Evolutionary conservation across 1,140 invertebrate genomes (phyloP).

Genomic region (Phthorimaea operculella): DNA sequence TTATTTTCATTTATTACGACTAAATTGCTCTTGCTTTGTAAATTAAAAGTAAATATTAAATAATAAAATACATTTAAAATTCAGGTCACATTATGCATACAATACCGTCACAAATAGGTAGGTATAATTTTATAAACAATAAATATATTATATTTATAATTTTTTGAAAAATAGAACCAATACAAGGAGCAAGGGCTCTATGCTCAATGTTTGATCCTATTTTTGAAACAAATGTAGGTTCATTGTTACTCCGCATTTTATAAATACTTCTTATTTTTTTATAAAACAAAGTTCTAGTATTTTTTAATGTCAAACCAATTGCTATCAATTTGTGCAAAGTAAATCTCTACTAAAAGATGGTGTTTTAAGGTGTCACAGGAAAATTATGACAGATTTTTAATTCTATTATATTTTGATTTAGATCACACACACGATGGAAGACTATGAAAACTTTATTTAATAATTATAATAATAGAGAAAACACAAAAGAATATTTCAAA

Average conservation of each 20-base stretch:
- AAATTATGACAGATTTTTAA: neutral
- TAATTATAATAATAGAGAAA: slow-evolving; percentile 22
- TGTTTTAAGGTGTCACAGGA: neutral
- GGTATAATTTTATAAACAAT: no score
- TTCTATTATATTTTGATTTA: slow-evolving; percentile 19
- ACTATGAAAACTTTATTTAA: slow-evolving; percentile 39
- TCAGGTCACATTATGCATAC: no score
- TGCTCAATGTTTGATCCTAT: slow-evolving; percentile 38
- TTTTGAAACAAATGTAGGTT: slow-evolving; percentile 2
- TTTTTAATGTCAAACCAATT: neutral
- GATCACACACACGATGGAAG: slow-evolving; percentile 62
- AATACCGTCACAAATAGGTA: no score
- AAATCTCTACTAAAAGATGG: neutral
- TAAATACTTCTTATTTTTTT: neutral
- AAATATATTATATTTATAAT: no score
- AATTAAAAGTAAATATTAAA: no score
- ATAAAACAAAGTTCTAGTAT: neutral
- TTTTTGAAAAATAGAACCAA: slow-evolving; percentile 22
- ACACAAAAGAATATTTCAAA: slow-evolving; percentile 25
- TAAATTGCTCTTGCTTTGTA: no score
- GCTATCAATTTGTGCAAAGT: neutral
- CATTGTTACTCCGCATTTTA: neutral
- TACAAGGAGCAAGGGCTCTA: slow-evolving; percentile 54
- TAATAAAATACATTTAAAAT: no score
- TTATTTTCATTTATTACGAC: no score